Percentiles rank a stretch among this genome's conserved stretches.
Evolutionary conservation across 2,888 invertebrate genomes (phyloP).

Genomic region (Serripes groenlandicus): DNA sequence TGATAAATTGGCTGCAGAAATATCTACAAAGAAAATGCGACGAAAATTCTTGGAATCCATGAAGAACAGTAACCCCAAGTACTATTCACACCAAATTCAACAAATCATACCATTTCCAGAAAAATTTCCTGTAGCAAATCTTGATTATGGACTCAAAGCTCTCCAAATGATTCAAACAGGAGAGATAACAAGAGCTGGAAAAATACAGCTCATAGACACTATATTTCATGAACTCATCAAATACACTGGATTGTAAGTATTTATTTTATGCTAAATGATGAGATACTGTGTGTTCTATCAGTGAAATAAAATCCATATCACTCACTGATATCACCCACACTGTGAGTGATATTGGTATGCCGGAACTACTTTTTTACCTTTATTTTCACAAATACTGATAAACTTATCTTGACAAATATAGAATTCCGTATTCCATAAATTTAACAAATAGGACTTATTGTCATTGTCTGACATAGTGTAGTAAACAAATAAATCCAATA

Average conservation of each 20-base stretch:
- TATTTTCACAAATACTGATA: too few relatives aligned
- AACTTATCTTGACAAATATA: too few relatives aligned
- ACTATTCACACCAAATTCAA: constrained; percentile 70
- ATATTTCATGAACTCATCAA: constrained; percentile 71
- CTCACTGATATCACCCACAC: too few relatives aligned
- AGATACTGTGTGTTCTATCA: too few relatives aligned
- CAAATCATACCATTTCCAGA: constrained; percentile 70
- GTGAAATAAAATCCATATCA: too few relatives aligned
- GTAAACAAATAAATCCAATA: too few relatives aligned
- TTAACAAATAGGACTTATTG: too few relatives aligned
- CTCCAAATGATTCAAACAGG: constrained; percentile 71
- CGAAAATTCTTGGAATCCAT: constrained; percentile 67
- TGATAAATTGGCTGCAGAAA: constrained; percentile 65
- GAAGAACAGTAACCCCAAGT: constrained; percentile 70
- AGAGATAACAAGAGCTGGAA: constrained; percentile 68
- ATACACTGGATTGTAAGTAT: constrained; percentile 73
- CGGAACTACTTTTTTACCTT: too few relatives aligned
- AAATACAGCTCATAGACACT: constrained; percentile 71
- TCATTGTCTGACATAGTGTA: too few relatives aligned
- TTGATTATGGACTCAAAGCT: constrained; percentile 68
- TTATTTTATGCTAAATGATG: too few relatives aligned
- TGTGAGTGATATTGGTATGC: too few relatives aligned
- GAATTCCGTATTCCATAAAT: too few relatives aligned
- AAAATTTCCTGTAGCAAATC: constrained; percentile 67
- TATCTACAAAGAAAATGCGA: constrained; percentile 67